phyloP scores from a whole-genome alignment of 2,888 invertebrate genomes.

The Chloromyia formosa region DNA sequence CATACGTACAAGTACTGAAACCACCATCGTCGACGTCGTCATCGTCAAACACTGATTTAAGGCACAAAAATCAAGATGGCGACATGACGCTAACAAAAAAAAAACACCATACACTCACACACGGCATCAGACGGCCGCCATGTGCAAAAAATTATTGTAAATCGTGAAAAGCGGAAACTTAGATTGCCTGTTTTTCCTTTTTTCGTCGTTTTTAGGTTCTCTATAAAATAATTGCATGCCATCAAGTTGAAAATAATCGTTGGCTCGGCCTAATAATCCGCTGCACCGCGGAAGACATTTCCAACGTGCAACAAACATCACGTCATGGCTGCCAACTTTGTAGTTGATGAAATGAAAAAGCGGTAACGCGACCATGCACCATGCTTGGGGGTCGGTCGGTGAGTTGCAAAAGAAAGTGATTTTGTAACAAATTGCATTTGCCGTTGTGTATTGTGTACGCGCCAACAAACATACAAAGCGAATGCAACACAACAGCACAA shows the following conservation, averaged over 20 bases:
- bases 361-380: background rate
- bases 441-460: background rate
- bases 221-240: slow-evolving; percentile 23
- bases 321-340: background rate
- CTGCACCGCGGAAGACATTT: slow-evolving; percentile 32
- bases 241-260: slow-evolving; percentile 27
- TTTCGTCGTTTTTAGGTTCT: background rate
- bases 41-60: too few species aligned
- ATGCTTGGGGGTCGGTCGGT: background rate
- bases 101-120: background rate
- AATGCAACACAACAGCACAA: too few species aligned
- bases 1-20: background rate
- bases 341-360: background rate
- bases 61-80: slow-evolving; percentile 22
- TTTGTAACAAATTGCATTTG: slow-evolving; percentile 1
- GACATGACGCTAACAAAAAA: background rate
- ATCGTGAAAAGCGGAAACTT: slow-evolving; percentile 32
- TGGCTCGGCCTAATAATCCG: slow-evolving; percentile 30
- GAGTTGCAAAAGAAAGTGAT: slow-evolving; percentile 31
- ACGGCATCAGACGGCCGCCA: slow-evolving; percentile 9
- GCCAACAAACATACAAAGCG: too few species aligned
- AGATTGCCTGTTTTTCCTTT: background rate
- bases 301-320: slow-evolving; percentile 11
- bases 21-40: background rate
- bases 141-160: slow-evolving; percentile 17